Conservation (phyloP, 35 echinoderm and acorn worm genomes). For the Apostichopus japonicus region DNA sequence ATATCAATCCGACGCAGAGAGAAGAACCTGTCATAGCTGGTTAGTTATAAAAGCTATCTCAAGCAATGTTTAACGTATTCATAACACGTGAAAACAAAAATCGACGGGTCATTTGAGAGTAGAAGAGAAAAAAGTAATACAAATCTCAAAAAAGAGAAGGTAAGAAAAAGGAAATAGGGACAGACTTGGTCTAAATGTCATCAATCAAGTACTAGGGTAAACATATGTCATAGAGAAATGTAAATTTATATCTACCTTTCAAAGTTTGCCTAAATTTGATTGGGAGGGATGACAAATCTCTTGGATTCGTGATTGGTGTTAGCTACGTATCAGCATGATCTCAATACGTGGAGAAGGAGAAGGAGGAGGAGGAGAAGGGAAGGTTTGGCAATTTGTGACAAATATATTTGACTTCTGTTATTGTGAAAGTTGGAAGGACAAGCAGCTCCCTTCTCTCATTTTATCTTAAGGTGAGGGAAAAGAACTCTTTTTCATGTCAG, state of each 20-base stretch:
- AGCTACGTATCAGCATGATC: not conserved
- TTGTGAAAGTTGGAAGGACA: not conserved
- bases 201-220: not conserved
- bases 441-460: not conserved
- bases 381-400: not conserved
- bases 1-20: not conserved
- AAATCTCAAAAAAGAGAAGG: not conserved
- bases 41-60: not conserved
- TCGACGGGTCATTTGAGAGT: not conserved
- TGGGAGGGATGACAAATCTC: not conserved
- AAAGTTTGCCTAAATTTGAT: not conserved
- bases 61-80: not conserved
- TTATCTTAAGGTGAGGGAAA: not conserved
- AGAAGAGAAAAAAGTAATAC: not conserved
- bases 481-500: too few species aligned
- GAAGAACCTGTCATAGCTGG: not conserved
- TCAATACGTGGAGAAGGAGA: not conserved
- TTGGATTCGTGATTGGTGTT: not conserved
- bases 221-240: not conserved
- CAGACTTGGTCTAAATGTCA: not conserved
- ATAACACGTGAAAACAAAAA: not conserved
- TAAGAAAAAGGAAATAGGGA: not conserved
- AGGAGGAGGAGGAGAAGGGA: too few species aligned
- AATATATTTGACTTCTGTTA: not conserved
- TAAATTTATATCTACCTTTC: not conserved